Conservation (phyloP, 2,797 vertebrate species). For the Poecilia picta region DNA sequence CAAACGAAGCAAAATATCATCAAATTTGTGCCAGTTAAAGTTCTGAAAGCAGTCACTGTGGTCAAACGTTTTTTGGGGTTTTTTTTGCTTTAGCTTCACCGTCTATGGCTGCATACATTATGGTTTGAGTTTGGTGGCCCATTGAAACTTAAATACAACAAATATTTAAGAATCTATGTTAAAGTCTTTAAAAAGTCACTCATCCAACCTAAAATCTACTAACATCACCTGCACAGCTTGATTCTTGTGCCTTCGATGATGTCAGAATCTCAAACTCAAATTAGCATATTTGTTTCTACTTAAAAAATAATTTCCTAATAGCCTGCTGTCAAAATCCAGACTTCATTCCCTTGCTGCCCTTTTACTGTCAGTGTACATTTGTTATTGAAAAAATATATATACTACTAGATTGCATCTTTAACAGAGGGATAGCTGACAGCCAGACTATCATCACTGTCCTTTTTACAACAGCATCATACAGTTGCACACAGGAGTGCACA, state of each 20-base stretch:
- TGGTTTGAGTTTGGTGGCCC: not conserved
- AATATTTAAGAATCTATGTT: not conserved
- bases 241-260: not conserved
- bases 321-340: not conserved
- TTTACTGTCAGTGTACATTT: not conserved
- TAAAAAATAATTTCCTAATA: not conserved
- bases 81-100: not conserved
- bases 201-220: not conserved
- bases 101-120: not conserved
- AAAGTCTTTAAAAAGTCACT: not conserved
- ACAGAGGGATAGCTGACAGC: slow-evolving; percentile 15
- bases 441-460: slow-evolving; percentile 21
- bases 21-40: not conserved
- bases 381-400: not conserved
- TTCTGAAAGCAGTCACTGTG: not conserved
- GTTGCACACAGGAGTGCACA: slow-evolving; percentile 33
- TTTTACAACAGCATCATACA: slow-evolving; percentile 28
- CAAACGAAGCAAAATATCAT: not conserved
- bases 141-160: not conserved
- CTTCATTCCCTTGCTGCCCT: not conserved
- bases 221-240: not conserved
- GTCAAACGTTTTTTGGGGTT: not conserved
- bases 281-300: not conserved
- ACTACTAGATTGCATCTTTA: slow-evolving; percentile 2
- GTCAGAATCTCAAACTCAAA: not conserved